A percentile compares a stretch with the other conserved stretches of the same genome.
Evolutionary conservation across 2,797 vertebrate genomes (phyloP).

Genomic region (Lates japonicus): DNA sequence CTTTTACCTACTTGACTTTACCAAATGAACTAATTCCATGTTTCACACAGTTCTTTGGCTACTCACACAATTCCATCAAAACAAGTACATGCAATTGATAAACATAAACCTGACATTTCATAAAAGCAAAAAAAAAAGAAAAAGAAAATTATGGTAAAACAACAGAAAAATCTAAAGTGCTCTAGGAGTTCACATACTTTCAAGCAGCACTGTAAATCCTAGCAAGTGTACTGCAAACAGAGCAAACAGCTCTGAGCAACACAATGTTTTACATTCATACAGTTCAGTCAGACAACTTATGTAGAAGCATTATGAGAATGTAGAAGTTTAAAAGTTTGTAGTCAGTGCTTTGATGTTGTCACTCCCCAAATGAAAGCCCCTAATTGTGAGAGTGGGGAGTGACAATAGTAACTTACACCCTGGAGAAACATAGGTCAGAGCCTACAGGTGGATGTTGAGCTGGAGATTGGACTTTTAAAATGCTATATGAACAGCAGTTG

Average conservation of each 20-base stretch:
- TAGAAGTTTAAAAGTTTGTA: background rate
- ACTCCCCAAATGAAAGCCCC: background rate
- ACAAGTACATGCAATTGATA: no score
- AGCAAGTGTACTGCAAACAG: conserved; percentile 2
- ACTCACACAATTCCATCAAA: no score
- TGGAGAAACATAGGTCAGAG: background rate
- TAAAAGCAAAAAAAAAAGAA: no score
- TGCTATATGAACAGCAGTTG: background rate
- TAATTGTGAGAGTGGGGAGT: background rate
- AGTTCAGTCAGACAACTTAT: background rate
- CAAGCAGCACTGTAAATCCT: background rate
- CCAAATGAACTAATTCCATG: no score
- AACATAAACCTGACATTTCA: no score
- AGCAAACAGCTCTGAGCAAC: background rate
- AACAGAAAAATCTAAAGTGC: no score
- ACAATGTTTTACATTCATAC: background rate
- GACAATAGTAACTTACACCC: conserved; percentile 5
- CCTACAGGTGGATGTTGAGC: background rate
- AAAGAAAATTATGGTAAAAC: no score
- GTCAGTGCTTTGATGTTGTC: background rate
- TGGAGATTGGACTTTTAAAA: background rate
- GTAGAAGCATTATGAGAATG: background rate
- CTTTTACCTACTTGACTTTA: no score
- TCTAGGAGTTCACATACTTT: no score
- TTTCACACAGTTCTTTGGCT: no score